Conservation (phyloP, 2,888 invertebrate genomes). For the Plagiodera versicolora region DNA sequence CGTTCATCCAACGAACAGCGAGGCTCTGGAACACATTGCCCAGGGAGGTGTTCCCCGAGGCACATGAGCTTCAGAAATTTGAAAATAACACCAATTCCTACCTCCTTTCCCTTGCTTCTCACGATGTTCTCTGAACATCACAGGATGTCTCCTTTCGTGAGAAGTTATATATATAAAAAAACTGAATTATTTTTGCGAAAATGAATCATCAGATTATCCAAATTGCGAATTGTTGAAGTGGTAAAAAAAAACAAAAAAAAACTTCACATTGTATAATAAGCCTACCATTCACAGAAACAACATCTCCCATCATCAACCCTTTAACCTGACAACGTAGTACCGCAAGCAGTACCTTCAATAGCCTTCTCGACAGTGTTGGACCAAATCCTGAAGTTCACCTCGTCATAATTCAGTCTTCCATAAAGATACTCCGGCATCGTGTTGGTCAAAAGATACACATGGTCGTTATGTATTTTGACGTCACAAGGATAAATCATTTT, state of each 20-base stretch:
- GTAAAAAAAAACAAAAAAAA: background rate
- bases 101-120: too few species aligned
- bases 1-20: too few species aligned
- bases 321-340: background rate
- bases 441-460: conserved; percentile 71
- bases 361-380: conserved; percentile 53
- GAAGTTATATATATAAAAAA: too few species aligned
- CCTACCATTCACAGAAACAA: background rate
- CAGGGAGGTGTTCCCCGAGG: too few species aligned
- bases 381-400: conserved; percentile 68
- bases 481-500: conserved; percentile 75
- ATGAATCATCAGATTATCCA: too few species aligned
- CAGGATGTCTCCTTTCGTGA: too few species aligned
- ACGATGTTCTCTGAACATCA: too few species aligned
- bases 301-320: background rate
- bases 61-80: too few species aligned
- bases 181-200: too few species aligned
- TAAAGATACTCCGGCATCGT: conserved; percentile 69
- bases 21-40: too few species aligned
- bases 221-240: too few species aligned
- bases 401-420: conserved; percentile 60
- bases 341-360: conserved; percentile 54
- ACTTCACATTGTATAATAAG: background rate
- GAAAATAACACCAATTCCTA: too few species aligned
- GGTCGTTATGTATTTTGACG: conserved; percentile 63